Conservation (phyloP, 1,140 invertebrate species). For the Bombus sylvicola region DNA sequence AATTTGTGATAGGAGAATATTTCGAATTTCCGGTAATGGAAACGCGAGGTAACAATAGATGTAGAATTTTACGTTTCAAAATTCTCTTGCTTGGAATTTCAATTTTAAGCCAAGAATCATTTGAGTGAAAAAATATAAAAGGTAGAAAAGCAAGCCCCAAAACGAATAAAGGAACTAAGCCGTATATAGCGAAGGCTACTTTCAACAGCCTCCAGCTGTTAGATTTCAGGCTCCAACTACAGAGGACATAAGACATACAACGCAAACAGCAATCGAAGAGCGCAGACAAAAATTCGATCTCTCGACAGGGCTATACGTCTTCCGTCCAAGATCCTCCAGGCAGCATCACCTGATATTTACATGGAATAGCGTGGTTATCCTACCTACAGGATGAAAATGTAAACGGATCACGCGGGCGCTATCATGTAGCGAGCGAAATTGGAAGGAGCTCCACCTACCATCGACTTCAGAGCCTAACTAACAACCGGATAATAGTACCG, state of each 20-base stretch:
- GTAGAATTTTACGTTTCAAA: no score
- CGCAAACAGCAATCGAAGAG: background rate
- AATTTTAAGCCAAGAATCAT: no score
- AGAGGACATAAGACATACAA: background rate
- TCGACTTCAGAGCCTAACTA: conserved; percentile 65
- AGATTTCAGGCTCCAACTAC: background rate
- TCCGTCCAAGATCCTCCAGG: background rate
- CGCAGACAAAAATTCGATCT: background rate
- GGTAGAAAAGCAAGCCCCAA: no score
- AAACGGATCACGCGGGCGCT: conserved; percentile 24
- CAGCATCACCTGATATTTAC: background rate
- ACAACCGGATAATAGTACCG: conserved; percentile 77
- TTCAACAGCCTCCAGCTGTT: background rate
- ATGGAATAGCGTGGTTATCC: background rate
- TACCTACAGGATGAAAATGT: conserved; percentile 26
- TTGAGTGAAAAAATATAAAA: no score
- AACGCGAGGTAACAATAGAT: no score
- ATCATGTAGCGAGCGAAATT: conserved; percentile 44
- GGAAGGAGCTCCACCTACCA: conserved; percentile 66
- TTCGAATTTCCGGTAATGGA: no score
- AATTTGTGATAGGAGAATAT: no score
- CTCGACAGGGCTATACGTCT: background rate
- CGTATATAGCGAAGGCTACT: background rate
- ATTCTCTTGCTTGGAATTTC: no score
- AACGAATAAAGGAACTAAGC: no score